phyloP scores from a whole-genome alignment of 2,888 invertebrate genomes.

The Drosophila demipolita region DNA sequence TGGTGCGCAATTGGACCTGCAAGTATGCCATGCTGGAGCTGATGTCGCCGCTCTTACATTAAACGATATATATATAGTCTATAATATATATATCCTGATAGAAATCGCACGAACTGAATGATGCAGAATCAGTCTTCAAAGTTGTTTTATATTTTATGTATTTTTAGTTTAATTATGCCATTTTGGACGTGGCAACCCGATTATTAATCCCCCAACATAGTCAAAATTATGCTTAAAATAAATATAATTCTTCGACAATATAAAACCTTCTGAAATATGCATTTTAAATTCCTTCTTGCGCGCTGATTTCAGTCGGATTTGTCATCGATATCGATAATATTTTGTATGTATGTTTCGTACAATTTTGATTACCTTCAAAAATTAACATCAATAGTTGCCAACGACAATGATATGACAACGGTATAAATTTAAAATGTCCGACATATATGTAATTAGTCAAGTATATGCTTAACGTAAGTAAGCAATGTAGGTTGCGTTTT shows the following conservation, averaged over 20 bases:
- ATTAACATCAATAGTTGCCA: conserved; percentile 63
- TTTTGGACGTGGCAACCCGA: conserved; percentile 47
- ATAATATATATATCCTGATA: conserved; percentile 15
- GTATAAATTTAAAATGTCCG: not conserved
- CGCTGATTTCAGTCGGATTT: not conserved
- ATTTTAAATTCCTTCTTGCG: conserved; percentile 3
- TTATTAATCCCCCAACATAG: conserved; percentile 56
- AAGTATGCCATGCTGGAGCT: conserved; percentile 94
- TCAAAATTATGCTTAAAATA: conserved; percentile 68
- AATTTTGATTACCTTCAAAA: conserved; percentile 72
- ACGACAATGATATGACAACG: conserved; percentile 69
- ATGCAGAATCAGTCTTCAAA: conserved; percentile 51
- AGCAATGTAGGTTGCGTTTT: not conserved
- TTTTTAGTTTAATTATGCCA: conserved; percentile 77
- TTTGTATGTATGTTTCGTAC: conserved; percentile 16
- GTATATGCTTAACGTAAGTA: not conserved
- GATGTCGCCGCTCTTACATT: conserved; percentile 82
- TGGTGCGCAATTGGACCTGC: conserved; percentile 96
- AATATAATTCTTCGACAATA: conserved; percentile 39
- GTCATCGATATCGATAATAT: conserved; percentile 17
- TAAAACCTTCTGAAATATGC: not conserved
- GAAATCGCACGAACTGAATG: conserved; percentile 61
- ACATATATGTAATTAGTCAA: not conserved
- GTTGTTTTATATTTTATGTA: conserved; percentile 60
- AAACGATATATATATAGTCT: conserved; percentile 3